Conservation (phyloP, 2,888 invertebrate genomes). For the Bursaphelenchus okinawaensis region DNA sequence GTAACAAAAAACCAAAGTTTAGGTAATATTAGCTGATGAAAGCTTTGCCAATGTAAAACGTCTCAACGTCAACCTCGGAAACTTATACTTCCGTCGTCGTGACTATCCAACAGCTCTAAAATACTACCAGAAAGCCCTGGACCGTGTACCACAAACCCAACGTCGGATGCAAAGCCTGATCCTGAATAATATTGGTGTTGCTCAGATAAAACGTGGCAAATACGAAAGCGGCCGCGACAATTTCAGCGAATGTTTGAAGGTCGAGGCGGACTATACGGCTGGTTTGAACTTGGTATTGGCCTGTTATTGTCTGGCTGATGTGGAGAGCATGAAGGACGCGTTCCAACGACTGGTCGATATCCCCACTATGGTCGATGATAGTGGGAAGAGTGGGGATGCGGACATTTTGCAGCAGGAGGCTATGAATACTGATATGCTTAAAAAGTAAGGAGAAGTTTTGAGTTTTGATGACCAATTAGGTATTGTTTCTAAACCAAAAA, state of each 20-base stretch:
- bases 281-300: constrained; percentile 77
- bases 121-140: constrained; percentile 94
- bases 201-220: constrained; percentile 90
- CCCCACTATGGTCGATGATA: constrained; percentile 5
- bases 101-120: constrained; percentile 70
- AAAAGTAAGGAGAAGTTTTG: neutral
- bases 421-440: constrained; percentile 63
- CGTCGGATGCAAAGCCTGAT: constrained; percentile 86
- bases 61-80: constrained; percentile 82
- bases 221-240: constrained; percentile 91
- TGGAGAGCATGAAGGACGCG: constrained; percentile 84
- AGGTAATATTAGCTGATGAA: constrained; percentile 66
- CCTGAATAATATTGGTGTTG: constrained; percentile 91
- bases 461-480: no score
- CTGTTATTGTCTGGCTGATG: constrained; percentile 60
- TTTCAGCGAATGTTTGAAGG: constrained; percentile 92
- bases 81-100: constrained; percentile 87
- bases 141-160: constrained; percentile 83
- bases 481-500: neutral
- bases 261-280: constrained; percentile 73
- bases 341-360: constrained; percentile 84
- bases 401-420: constrained; percentile 61
- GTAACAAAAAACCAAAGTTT: neutral
- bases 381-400: neutral
- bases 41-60: constrained; percentile 80